phyloP scores from a whole-genome alignment of 2,888 invertebrate genomes.

The Phragmatobia fuliginosa region DNA sequence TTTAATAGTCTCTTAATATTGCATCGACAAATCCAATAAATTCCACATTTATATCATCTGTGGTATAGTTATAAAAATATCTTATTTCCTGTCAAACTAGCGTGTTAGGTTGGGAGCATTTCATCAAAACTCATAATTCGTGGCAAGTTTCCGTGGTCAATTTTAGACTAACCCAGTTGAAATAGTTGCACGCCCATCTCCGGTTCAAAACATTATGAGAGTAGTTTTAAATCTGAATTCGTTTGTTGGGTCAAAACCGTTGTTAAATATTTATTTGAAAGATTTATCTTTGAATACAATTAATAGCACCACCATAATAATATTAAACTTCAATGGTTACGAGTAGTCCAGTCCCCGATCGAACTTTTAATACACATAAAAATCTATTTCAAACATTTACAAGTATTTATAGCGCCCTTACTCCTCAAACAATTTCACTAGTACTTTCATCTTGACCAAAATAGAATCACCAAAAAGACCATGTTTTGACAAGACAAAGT shows the following conservation, averaged over 20 bases:
- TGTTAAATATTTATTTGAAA: neutral
- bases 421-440: constrained; percentile 16
- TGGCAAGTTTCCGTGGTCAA: constrained; percentile 78
- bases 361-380: constrained; percentile 5
- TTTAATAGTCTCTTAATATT: constrained; percentile 23
- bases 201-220: constrained; percentile 57
- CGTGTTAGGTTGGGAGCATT: constrained; percentile 67
- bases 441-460: constrained; percentile 34
- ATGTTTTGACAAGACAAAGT: constrained; percentile 63
- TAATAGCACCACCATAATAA: neutral
- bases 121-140: constrained; percentile 85
- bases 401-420: constrained; percentile 19
- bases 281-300: neutral
- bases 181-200: constrained; percentile 57
- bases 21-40: constrained; percentile 39
- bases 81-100: constrained; percentile 73
- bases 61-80: constrained; percentile 61
- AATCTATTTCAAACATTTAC: constrained; percentile 1
- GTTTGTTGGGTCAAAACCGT: constrained; percentile 31
- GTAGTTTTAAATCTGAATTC: constrained; percentile 42
- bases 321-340: neutral
- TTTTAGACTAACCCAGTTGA: constrained; percentile 80
- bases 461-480: constrained; percentile 49
- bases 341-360: neutral
- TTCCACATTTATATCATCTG: constrained; percentile 43